A percentile compares a stretch with the other conserved stretches of the same genome.
Conservation (phyloP, 2,113 vertebrate genomes). For the Balaenoptera acutorostrata region DNA sequence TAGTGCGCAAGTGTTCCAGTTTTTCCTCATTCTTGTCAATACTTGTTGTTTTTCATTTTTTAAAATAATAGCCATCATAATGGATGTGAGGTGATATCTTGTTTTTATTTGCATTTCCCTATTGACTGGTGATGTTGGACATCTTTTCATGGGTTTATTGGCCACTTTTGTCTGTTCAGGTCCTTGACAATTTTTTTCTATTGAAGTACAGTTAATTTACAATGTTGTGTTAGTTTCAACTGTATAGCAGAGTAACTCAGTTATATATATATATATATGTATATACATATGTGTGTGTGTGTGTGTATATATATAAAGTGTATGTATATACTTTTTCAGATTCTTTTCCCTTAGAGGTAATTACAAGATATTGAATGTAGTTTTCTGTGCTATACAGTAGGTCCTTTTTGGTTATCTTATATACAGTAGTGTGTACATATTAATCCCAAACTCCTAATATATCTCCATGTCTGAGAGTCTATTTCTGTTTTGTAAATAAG, state of each 20-base stretch:
- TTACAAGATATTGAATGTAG: too few relatives aligned
- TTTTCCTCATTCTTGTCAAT: neutral
- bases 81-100: neutral
- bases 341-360: too few relatives aligned
- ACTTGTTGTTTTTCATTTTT: neutral
- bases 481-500: too few relatives aligned
- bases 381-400: too few relatives aligned
- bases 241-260: too few relatives aligned
- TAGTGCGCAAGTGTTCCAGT: neutral
- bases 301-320: accelerated
- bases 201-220: neutral
- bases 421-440: too few relatives aligned
- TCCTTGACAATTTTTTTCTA: neutral
- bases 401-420: too few relatives aligned
- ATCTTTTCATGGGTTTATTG: neutral
- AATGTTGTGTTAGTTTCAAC: neutral
- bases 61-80: neutral
- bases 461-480: too few relatives aligned
- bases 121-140: neutral
- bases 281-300: too few relatives aligned
- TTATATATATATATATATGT: too few relatives aligned
- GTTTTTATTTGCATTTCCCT: neutral
- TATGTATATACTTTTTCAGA: too few relatives aligned
- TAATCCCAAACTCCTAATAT: too few relatives aligned
- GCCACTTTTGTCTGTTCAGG: neutral